Conservation (phyloP, 1,140 invertebrate species). For the Holcopasites calliopsidis region DNA sequence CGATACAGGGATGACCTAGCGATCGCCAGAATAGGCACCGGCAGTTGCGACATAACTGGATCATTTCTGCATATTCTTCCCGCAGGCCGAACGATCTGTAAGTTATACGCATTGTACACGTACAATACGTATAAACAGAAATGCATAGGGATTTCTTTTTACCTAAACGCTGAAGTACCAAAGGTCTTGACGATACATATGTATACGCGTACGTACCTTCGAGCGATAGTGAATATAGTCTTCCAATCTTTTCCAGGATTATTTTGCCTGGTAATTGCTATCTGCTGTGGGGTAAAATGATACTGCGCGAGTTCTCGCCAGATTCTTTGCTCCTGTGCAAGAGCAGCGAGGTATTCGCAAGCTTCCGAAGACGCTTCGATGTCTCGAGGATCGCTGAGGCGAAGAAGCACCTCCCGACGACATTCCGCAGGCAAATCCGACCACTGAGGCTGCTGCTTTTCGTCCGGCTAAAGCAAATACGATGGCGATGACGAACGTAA, state of each 20-base stretch:
- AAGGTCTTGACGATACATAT: not conserved
- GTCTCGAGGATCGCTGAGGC: conserved; percentile 95
- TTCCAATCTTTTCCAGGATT: conserved; percentile 82
- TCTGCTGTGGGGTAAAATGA: conserved; percentile 94
- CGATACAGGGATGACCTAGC: conserved; percentile 93
- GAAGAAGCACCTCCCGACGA: conserved; percentile 92
- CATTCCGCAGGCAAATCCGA: conserved; percentile 96
- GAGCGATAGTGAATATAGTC: conserved; percentile 76
- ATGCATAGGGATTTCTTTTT: too few species aligned
- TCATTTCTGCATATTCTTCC: conserved; percentile 97
- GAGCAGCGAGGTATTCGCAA: conserved; percentile 86
- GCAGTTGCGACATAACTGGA: conserved; percentile 96
- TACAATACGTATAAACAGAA: too few species aligned
- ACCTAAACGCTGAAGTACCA: too few species aligned
- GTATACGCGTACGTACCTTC: conserved; percentile 70
- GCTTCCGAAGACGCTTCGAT: conserved; percentile 85
- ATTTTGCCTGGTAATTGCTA: conserved; percentile 81
- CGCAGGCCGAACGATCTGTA: conserved; percentile 91
- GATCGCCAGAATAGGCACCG: conserved; percentile 98
- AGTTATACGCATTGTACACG: conserved; percentile 45
- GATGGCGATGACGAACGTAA: not conserved
- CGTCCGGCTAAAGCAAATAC: conserved; percentile 84
- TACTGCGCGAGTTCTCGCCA: conserved; percentile 95
- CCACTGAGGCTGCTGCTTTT: conserved; percentile 90
- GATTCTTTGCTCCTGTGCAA: conserved; percentile 93